These are phyloP conservation scores for Neocloeon triangulifer DNA, from an alignment of 1,140 invertebrate genomes.

Conservation along the genomic window DNA sequence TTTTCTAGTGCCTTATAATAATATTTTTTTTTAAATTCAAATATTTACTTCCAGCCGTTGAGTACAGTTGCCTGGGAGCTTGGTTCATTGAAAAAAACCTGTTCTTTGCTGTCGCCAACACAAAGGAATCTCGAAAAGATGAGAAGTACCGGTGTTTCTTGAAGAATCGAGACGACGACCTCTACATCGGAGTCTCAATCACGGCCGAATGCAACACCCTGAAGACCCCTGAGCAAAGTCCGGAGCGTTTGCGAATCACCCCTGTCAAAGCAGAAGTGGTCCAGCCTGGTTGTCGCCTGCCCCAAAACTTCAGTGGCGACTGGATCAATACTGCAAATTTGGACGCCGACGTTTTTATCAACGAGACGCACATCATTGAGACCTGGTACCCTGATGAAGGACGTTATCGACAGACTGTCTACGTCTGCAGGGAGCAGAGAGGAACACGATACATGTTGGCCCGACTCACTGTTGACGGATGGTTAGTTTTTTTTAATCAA, in stretches of 20 bases:
- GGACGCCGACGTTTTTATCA: constrained; percentile 81
- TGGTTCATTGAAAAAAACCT: constrained; percentile 92
- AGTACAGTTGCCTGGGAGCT: constrained; percentile 82
- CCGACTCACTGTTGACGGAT: constrained; percentile 84
- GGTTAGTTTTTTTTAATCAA: too few relatives aligned
- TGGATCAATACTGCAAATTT: constrained; percentile 96
- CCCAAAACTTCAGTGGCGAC: constrained; percentile 78
- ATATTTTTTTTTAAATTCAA: constrained; percentile 10
- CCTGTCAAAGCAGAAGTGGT: constrained; percentile 73
- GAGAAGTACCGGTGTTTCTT: constrained; percentile 85
- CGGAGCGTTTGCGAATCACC: constrained; percentile 66
- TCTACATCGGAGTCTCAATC: constrained; percentile 72
- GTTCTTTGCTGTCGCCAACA: constrained; percentile 84
- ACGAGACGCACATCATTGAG: constrained; percentile 90
- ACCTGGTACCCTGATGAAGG: constrained; percentile 81
- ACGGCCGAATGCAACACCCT: constrained; percentile 80
- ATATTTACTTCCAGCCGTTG: constrained; percentile 35
- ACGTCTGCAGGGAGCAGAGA: constrained; percentile 79
- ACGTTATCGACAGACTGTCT: constrained; percentile 69
- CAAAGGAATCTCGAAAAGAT: constrained; percentile 79
- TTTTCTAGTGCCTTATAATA: too few relatives aligned
- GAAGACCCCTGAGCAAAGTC: constrained; percentile 80
- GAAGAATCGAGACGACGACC: constrained; percentile 81
- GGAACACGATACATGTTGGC: constrained; percentile 86
- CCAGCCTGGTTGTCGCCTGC: constrained; percentile 70